A percentile compares a stretch with the other conserved stretches of the same genome.
These are phyloP conservation scores for Dipodomys spectabilis DNA, from an alignment of 2,113 vertebrate genomes.

Conservation along the genomic window DNA sequence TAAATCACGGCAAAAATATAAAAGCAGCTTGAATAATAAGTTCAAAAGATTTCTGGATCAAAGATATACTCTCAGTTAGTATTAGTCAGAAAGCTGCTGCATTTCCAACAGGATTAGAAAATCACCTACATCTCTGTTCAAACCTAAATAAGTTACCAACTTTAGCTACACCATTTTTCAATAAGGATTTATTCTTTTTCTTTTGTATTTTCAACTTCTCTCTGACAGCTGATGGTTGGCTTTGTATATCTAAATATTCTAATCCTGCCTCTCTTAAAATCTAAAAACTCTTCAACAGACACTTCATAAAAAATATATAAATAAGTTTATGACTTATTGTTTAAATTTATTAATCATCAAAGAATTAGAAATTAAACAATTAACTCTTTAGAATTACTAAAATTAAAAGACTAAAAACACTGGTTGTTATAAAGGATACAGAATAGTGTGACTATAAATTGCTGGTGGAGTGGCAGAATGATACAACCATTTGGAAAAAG, in stretches of 20 bases:
- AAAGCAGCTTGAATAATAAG: too few relatives aligned
- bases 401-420: neutral
- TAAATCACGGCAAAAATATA: neutral
- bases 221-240: neutral
- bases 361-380: neutral
- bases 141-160: neutral
- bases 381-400: conserved; percentile 21
- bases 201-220: neutral
- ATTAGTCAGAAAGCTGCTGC: neutral
- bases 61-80: neutral
- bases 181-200: neutral
- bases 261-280: neutral
- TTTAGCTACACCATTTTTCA: neutral
- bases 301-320: neutral
- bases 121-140: neutral
- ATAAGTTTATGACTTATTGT: neutral
- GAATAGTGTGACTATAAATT: neutral
- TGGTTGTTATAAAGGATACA: neutral
- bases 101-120: neutral
- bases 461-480: neutral
- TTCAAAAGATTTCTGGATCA: neutral
- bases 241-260: conserved; percentile 38
- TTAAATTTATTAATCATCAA: neutral
- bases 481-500: neutral
- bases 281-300: neutral